Base-by-base conservation (phyloP, 64 coral and sea anemone genomes). In the Trachythela sp. region DNA sequence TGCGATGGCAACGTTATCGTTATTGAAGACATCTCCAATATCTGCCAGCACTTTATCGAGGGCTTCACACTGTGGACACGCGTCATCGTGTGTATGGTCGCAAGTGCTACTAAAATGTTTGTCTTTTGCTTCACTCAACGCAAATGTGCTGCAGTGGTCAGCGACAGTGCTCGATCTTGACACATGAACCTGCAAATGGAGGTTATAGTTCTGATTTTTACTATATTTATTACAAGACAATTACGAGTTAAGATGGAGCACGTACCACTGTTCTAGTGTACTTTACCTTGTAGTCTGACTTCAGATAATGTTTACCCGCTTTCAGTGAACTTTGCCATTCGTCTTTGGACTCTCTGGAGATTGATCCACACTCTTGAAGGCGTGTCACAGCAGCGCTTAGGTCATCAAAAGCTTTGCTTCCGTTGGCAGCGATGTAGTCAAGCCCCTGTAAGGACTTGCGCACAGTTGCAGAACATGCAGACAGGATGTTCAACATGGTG, bases 1-100 rank as follows among this genome's bases (percentile, higher is more conserved):
- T 14, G 43, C 48, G 39, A 89, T 70, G 48, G 88, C 22, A 36
- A 22, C 42, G 49, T 52, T 37, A 15, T 11, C 13, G 41, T 29
- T 84, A 20, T 80, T 54, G 29, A 89, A 54, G 14, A 42, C 39
- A 50, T 89, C 75, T 83, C 49, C 68, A 64, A 83, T 89, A 39
- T 89, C 72, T 9, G 26, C 43, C 39, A 51, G 33, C 39, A 83
- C 24, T 10, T 83, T 54, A 8, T 77, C 48, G 36, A 89, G 48
- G 48, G 88, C 41, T 83, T 89, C 88, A 22, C 88, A 89, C 72
- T 37, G 48, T 48, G 72, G 56, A 54, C 88, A 89, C 2, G 88
- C 39, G 77, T 89, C 68, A 84, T 84, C 75, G 49, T 89, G 71
- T 29, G 9, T 42, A 50, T 89, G 88, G 18, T 89, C 88, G 52